Evolutionary conservation across 2,113 vertebrate genomes (phyloP), one percentile per base, ranked within the genome.

Genomic region (Herpailurus yagouaroundi): DNA sequence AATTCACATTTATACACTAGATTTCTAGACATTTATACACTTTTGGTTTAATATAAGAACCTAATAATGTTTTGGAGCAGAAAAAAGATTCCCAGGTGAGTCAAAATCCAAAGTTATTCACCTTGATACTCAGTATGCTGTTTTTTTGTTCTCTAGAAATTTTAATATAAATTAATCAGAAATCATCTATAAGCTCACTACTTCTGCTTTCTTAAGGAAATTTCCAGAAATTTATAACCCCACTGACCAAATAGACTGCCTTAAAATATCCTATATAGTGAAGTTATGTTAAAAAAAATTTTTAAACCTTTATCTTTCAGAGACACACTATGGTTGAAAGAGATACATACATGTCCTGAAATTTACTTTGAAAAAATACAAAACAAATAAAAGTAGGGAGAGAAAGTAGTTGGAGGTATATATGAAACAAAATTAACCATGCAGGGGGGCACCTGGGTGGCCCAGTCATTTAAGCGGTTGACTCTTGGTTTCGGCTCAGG

Each of bases 351-450:
- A 80, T 38, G 64, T 23, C 71, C 71, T 89, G 38, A 97, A 79
- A 95, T 73, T 55, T 92, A 73, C 90, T 94, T 80, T 93, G 64
- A 95, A 89, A 57, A 69, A 77, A 84, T 84, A 84, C 60, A 77
- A 77, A 87, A 60, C 79, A 95, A 95, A 74, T 83, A 33, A 36
- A 66, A 86, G 36, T 68, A 64, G 68, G 66, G 57, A 81, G 45
- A 74, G 76, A 90, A 90, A 79, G 19, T 25, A 66, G 55, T 19
- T 89, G n/a, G 52, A 13, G 41, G 77, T 38, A 71, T n/a, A 83
- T 5, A 52, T 63, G 19, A 83, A 88, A 92, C 11, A 68, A 41
- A 50, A 92, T 2, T 50, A 25, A 74, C 25, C 27, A 86, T 45
- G 60, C 52, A 23, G 57, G 7, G 57, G 7, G 7, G 57, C 19